Percentiles rank a stretch among this genome's conserved stretches.
Evolutionary conservation across 2,888 invertebrate species (phyloP).

Genomic region (Mythimna albipuncta): DNA sequence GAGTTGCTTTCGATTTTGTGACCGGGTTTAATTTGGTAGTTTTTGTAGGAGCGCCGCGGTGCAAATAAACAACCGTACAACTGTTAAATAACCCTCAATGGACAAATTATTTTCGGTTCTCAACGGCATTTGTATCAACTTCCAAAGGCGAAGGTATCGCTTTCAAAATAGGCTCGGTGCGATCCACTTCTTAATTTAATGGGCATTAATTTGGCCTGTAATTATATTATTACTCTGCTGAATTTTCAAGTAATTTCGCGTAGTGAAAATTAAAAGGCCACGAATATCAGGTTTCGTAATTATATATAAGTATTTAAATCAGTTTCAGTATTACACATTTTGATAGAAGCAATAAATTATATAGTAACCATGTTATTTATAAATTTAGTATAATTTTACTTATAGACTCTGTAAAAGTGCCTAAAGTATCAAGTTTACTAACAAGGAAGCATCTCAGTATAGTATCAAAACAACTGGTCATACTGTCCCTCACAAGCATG

Average conservation of each 20-base stretch:
- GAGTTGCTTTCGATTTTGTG: conserved; percentile 58
- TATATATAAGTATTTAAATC: conserved; percentile 28
- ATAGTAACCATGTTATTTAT: not conserved
- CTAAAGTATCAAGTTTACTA: not conserved
- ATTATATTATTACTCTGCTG: conserved; percentile 67
- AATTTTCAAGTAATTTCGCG: conserved; percentile 51
- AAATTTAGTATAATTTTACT: not conserved
- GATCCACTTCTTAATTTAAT: conserved; percentile 71
- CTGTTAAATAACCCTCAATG: conserved; percentile 80
- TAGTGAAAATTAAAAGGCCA: conserved; percentile 49
- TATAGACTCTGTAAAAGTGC: too few species aligned
- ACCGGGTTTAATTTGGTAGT: conserved; percentile 64
- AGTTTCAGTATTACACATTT: conserved; percentile 24
- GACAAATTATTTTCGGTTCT: conserved; percentile 78
- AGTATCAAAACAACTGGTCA: conserved; percentile 20
- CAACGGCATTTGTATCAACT: conserved; percentile 72
- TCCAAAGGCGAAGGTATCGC: conserved; percentile 62
- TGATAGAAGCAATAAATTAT: not conserved
- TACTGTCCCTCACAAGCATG: conserved; percentile 29
- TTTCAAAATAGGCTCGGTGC: conserved; percentile 64
- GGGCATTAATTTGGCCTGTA: conserved; percentile 69
- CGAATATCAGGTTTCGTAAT: conserved; percentile 34
- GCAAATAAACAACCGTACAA: conserved; percentile 80
- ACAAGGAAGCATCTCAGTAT: not conserved
- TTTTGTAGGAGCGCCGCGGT: conserved; percentile 70